These are phyloP conservation scores for Corythornis madagascariensis DNA, from an alignment of 2,113 vertebrate species.

Conservation along the genomic window DNA sequence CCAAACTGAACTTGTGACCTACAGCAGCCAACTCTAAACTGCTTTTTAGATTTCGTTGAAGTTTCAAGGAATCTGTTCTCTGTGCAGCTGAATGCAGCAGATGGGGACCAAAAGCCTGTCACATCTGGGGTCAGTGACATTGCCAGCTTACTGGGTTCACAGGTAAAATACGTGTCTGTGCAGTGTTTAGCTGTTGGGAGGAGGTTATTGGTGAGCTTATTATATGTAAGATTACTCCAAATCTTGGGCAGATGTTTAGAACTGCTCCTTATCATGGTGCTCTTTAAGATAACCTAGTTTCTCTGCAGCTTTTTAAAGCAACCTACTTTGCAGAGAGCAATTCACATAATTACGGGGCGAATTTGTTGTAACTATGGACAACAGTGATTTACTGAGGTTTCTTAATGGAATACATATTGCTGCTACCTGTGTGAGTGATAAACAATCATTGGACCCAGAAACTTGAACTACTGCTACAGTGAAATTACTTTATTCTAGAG, in stretches of 20 bases:
- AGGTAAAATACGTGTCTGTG: slow-evolving; percentile 47
- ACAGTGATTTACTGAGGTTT: neutral
- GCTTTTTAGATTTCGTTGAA: slow-evolving; percentile 82
- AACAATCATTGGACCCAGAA: neutral
- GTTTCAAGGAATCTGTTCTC: slow-evolving; percentile 81
- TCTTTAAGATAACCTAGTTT: slow-evolving; percentile 14
- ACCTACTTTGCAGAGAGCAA: neutral
- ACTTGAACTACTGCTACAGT: neutral
- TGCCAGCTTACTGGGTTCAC: slow-evolving; percentile 70
- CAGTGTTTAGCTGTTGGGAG: neutral
- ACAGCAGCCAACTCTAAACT: neutral
- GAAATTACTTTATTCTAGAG: neutral
- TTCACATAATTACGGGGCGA: neutral
- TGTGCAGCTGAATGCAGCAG: slow-evolving; percentile 71
- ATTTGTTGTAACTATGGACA: neutral
- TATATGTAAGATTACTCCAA: neutral
- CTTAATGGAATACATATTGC: neutral
- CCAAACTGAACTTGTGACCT: neutral
- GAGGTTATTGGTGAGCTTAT: neutral
- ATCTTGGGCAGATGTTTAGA: neutral
- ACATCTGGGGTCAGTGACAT: slow-evolving; percentile 62
- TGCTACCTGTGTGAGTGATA: neutral
- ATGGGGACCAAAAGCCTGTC: slow-evolving; percentile 2
- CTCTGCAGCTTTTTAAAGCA: neutral
- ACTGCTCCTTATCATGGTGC: neutral